A percentile compares a stretch with the other conserved stretches of the same genome.
Evolutionary conservation across 2,797 vertebrate species (phyloP).

Genomic region (Parauchenoglanis ngamensis): DNA sequence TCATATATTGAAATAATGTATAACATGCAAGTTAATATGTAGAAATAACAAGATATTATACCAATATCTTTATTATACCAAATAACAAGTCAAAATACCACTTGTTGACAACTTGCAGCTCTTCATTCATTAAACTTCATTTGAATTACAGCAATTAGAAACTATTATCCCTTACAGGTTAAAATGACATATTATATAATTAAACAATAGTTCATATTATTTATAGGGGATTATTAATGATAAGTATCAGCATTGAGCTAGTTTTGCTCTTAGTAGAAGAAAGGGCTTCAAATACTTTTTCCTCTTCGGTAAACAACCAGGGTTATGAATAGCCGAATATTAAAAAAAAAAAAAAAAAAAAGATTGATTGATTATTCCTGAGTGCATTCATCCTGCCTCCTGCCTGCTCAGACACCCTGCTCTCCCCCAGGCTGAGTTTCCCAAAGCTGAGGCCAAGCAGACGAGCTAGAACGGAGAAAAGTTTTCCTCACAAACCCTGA

Average conservation of each 20-base stretch:
- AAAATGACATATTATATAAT: neutral
- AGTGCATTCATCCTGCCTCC: slow-evolving; percentile 14
- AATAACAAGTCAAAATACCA: neutral
- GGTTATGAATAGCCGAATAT: slow-evolving; percentile 11
- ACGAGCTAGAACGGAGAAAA: slow-evolving; percentile 4
- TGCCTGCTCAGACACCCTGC: slow-evolving; percentile 50
- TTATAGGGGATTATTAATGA: neutral
- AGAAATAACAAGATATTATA: neutral
- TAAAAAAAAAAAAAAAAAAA: neutral
- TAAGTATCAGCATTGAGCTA: neutral
- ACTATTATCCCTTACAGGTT: neutral
- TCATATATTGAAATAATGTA: neutral
- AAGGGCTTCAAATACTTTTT: neutral
- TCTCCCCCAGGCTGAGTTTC: slow-evolving; percentile 23
- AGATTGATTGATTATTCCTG: neutral
- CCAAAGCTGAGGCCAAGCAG: slow-evolving; percentile 8
- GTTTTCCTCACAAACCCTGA: neutral
- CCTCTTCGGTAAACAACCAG: neutral
- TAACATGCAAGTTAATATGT: neutral
- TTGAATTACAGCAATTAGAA: neutral
- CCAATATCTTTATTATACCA: too few species aligned
- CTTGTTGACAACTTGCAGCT: neutral
- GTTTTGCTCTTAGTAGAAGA: neutral
- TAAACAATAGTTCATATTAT: neutral
- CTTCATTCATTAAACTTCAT: neutral